Base-by-base conservation (phyloP, 2,888 invertebrate species). In the Camponotus fellah region DNA sequence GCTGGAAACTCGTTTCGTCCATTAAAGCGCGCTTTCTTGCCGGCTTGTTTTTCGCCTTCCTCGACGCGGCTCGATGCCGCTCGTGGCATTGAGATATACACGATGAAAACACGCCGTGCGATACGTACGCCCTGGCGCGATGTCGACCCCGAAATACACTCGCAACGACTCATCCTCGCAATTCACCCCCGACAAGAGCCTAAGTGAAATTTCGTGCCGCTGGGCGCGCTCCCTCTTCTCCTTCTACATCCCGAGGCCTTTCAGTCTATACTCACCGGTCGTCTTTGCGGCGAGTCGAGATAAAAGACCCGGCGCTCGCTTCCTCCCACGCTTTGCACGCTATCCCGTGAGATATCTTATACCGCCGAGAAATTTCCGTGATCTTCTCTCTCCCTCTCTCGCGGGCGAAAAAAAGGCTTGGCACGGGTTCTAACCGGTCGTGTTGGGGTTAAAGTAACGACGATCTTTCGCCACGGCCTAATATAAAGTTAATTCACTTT, bases 1-100 rank as follows among this genome's bases (percentile, higher is more conserved):
- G 91, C 90, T 92, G 91, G 90, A 92, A 93, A 94, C 93, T 93
- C 92, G 92, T 92, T 93, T 93, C 92, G 91, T 93, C 92, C 93
- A 93, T 94, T 94, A 93, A 93, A 92, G 91, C 92, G 89, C 86
- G 90, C 89, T 90, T 92, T 90, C 86, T 91, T 90, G 84, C 86
- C 65, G 66, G 79, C 72, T 68, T 83, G 85, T 88, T 91, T 91
- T 89, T 91, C 86, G 84, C 81, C 85, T 84, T 76, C 32, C 71
- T 84, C 86, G 64, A 60, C 79, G 68, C 21, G 62, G 75, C 86
- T 85, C 85, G 58, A 37, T 71, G 69, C 80, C 81, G 71, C 65
- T 77, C 68, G 58, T 82, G 82, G 85, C 82, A 83, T 87, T 85
- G 86, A 90, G 90, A 89, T 88, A 90, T 85, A 86, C 82, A 89